Conservation (phyloP, 2,113 vertebrate species). For the Columba janthina region DNA sequence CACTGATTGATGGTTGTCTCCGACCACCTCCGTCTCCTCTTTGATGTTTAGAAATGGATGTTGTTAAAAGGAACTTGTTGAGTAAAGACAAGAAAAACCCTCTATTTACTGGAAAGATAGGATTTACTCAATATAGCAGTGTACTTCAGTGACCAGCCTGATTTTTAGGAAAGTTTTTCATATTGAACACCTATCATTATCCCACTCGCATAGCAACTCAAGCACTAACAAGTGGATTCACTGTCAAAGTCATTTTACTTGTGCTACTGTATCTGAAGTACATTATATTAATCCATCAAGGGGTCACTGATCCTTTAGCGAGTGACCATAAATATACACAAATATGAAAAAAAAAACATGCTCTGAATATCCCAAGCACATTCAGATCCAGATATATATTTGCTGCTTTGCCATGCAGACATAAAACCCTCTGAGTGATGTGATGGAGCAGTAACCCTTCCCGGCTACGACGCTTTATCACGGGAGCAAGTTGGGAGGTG, state of each 20-base stretch:
- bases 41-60: conserved; percentile 60
- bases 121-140: background rate
- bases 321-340: conserved; percentile 26
- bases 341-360: background rate
- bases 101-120: background rate
- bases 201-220: background rate
- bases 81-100: background rate
- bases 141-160: background rate
- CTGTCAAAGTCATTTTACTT: background rate
- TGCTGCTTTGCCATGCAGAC: background rate
- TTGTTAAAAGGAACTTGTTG: conserved; percentile 35
- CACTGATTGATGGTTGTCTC: conserved; percentile 10
- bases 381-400: background rate
- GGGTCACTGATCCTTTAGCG: background rate
- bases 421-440: conserved; percentile 12
- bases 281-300: conserved; percentile 8
- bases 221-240: conserved; percentile 17
- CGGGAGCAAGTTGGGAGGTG: background rate
- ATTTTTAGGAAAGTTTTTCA: background rate
- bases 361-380: background rate
- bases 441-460: background rate
- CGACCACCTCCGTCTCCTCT: conserved; percentile 43
- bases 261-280: background rate
- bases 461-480: background rate
- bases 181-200: background rate